A percentile compares a stretch with the other conserved stretches of the same genome.
These are phyloP conservation scores for Caenorhabditis afra DNA, from an alignment of 2,888 invertebrate genomes.

Conservation along the genomic window DNA sequence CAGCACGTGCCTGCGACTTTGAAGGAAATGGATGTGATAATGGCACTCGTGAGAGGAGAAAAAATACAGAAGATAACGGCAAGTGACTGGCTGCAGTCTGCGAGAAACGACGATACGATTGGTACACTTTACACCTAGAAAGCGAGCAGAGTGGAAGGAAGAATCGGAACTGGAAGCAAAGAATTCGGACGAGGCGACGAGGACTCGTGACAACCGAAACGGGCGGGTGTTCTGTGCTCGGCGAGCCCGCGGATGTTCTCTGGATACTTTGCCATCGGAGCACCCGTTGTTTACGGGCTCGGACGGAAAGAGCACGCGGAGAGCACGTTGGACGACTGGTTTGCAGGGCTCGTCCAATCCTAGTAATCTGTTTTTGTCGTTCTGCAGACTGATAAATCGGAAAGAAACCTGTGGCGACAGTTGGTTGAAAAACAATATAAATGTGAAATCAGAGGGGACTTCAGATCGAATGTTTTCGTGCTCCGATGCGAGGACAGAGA, in stretches of 20 bases:
- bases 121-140: not conserved
- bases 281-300: not conserved
- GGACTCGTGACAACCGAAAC: not conserved
- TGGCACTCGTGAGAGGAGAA: not conserved
- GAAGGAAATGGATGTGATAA: too few relatives aligned
- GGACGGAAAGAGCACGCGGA: not conserved
- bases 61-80: not conserved
- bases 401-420: not conserved
- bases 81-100: too few relatives aligned
- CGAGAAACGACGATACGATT: not conserved
- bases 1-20: too few relatives aligned
- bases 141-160: not conserved
- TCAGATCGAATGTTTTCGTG: too few relatives aligned
- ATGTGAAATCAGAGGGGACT: too few relatives aligned
- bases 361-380: not conserved
- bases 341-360: not conserved
- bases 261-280: not conserved
- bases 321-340: too few relatives aligned
- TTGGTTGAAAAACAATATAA: too few relatives aligned
- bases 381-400: not conserved
- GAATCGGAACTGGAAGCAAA: too few relatives aligned
- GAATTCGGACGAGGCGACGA: too few relatives aligned
- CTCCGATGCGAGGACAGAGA: too few relatives aligned
- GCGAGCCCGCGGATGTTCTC: conserved; percentile 21
- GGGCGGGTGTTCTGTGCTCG: conserved; percentile 29